Percentiles rank a stretch among this genome's conserved stretches.
Evolutionary conservation across 2,113 vertebrate species (phyloP).

Genomic region (Epinephelus lanceolatus): DNA sequence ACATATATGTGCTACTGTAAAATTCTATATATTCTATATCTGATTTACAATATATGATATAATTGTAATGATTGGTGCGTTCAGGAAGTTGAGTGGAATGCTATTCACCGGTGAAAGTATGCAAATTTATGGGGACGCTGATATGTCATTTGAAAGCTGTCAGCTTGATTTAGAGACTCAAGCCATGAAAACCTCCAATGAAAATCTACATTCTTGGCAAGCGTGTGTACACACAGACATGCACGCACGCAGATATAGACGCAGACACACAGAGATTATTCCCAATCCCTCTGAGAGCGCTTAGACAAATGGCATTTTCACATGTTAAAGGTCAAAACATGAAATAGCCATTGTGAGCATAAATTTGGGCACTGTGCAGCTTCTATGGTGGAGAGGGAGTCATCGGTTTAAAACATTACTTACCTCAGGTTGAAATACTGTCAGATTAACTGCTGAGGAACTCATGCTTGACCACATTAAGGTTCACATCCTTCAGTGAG

Average conservation of each 20-base stretch:
- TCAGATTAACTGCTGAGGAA: constrained; percentile 28
- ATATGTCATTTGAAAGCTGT: constrained; percentile 64
- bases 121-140: constrained; percentile 57
- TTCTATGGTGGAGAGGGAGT: constrained; percentile 11
- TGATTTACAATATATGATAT: constrained; percentile 40
- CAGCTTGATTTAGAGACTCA: constrained; percentile 62
- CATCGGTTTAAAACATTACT: constrained; percentile 36
- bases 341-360: constrained; percentile 50
- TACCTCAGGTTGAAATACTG: constrained; percentile 50
- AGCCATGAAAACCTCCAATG: constrained; percentile 56
- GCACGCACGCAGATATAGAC: constrained; percentile 38
- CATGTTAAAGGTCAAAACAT: constrained; percentile 74
- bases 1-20: constrained; percentile 31
- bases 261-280: constrained; percentile 63
- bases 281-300: constrained; percentile 53
- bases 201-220: constrained; percentile 69
- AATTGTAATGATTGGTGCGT: constrained; percentile 26
- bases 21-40: constrained; percentile 20
- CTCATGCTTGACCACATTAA: constrained; percentile 32
- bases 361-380: constrained; percentile 27
- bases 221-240: constrained; percentile 31
- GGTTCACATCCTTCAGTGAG: constrained; percentile 19
- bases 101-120: constrained; percentile 40
- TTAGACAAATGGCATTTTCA: constrained; percentile 71
- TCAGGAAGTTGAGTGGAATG: constrained; percentile 36